phyloP scores from a whole-genome alignment of 2,113 vertebrate species.

The Pteropus alecto region DNA sequence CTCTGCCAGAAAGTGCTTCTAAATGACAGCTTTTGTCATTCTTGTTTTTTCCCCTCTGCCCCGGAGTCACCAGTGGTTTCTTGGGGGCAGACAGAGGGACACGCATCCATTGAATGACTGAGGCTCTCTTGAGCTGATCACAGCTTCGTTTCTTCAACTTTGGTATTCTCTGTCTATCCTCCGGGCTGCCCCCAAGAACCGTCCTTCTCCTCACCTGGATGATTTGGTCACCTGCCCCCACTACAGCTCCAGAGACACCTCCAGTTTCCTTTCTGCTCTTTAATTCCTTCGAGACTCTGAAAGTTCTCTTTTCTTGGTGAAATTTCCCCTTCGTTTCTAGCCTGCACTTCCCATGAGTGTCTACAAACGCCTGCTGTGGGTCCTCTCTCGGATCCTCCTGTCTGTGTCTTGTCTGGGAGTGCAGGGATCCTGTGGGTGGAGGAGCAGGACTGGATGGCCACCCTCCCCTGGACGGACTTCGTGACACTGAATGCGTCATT shows the following conservation, averaged over 20 bases:
- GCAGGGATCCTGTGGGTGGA: too few relatives aligned
- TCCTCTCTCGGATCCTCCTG: background rate
- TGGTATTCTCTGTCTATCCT: background rate
- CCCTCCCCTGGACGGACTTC: accelerated
- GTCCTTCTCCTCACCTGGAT: background rate
- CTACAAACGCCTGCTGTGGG: background rate
- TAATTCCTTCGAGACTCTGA: background rate
- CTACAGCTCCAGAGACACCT: background rate
- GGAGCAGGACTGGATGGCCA: too few relatives aligned
- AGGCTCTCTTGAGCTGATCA: background rate
- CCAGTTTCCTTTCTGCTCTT: background rate
- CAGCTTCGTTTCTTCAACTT: accelerated
- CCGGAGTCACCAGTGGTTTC: background rate
- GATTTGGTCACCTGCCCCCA: background rate
- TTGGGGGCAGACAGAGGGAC: background rate
- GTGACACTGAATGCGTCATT: accelerated
- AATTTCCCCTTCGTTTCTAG: background rate
- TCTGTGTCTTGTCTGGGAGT: background rate
- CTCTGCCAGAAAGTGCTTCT: background rate
- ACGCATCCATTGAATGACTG: background rate
- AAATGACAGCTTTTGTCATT: background rate
- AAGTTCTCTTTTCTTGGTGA: background rate
- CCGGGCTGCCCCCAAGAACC: background rate
- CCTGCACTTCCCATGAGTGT: background rate
- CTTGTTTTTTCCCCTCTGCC: background rate